phyloP scores from a whole-genome alignment of 2,888 invertebrate species.

The Griposia aprilina region DNA sequence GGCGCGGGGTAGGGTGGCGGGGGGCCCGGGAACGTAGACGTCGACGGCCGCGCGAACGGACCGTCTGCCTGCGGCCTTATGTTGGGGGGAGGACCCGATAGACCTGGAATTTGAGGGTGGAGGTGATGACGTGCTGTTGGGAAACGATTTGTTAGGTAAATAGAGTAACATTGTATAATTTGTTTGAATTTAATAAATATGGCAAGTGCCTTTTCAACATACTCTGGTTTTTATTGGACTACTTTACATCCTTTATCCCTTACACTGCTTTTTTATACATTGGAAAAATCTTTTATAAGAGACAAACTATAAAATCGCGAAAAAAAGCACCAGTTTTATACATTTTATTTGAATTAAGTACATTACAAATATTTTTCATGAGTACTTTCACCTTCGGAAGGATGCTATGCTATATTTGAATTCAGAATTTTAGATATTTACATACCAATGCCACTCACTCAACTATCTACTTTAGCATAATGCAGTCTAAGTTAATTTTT shows the following conservation, averaged over 20 bases:
- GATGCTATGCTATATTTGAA: background rate
- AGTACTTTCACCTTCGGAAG: background rate
- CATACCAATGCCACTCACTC: background rate
- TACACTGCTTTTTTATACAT: background rate
- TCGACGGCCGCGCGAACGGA: slow-evolving; percentile 78
- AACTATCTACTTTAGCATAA: background rate
- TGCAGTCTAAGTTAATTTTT: background rate
- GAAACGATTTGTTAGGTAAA: background rate
- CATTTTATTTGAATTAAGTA: background rate
- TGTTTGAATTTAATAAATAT: background rate
- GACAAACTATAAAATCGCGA: too few relatives aligned
- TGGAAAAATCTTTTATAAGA: background rate
- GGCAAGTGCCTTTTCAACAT: background rate
- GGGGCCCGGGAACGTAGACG: slow-evolving; percentile 82
- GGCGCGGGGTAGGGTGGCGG: slow-evolving; percentile 82
- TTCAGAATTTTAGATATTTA: background rate
- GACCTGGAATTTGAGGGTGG: slow-evolving; percentile 66
- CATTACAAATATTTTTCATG: background rate
- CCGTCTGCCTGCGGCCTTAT: slow-evolving; percentile 72
- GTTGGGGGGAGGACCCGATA: slow-evolving; percentile 70
- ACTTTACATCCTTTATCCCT: background rate
- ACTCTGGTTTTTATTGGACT: background rate
- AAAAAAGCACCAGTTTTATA: background rate
- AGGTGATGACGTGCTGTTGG: background rate
- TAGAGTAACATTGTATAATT: background rate